Percentiles rank a stretch among this genome's conserved stretches.
These are phyloP conservation scores for Kradibia gibbosae DNA, from an alignment of 1,140 invertebrate genomes.

Conservation along the genomic window DNA sequence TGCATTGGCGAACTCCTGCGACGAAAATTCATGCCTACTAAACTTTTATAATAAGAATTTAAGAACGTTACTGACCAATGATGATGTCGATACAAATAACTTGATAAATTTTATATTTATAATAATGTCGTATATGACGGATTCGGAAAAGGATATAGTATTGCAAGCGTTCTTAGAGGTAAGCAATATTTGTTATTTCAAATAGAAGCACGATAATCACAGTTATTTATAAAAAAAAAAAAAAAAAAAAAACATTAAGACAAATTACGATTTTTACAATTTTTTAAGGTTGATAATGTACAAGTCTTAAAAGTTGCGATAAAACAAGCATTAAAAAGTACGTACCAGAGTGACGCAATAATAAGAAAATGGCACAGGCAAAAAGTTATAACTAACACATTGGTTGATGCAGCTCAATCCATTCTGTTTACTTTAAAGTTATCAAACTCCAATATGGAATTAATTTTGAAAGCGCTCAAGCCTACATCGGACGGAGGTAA, in stretches of 20 bases:
- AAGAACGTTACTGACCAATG: conserved; percentile 68
- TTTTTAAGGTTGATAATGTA: conserved; percentile 55
- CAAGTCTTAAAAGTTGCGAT: conserved; percentile 57
- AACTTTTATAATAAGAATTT: conserved; percentile 72
- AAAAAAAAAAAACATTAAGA: background rate
- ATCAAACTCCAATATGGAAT: conserved; percentile 51
- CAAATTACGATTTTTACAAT: background rate
- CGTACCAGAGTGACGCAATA: conserved; percentile 68
- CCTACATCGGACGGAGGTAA: conserved; percentile 57
- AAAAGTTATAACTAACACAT: conserved; percentile 49
- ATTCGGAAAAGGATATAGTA: conserved; percentile 70
- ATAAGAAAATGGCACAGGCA: conserved; percentile 72
- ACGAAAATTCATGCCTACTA: conserved; percentile 62
- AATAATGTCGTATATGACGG: conserved; percentile 72
- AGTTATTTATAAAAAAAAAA: background rate
- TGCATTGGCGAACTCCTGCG: conserved; percentile 60
- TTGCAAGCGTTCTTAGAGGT: conserved; percentile 73
- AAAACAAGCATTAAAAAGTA: conserved; percentile 60
- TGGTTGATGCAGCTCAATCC: conserved; percentile 52
- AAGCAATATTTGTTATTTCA: conserved; percentile 37
- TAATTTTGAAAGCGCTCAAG: conserved; percentile 61
- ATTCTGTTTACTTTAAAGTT: conserved; percentile 44
- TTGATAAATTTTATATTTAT: conserved; percentile 76
- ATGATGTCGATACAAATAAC: conserved; percentile 66
- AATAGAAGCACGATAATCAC: background rate